A percentile compares a stretch with the other conserved stretches of the same genome.
Evolutionary conservation across 1,140 invertebrate genomes (phyloP).

Genomic region (Drosophila parvula): DNA sequence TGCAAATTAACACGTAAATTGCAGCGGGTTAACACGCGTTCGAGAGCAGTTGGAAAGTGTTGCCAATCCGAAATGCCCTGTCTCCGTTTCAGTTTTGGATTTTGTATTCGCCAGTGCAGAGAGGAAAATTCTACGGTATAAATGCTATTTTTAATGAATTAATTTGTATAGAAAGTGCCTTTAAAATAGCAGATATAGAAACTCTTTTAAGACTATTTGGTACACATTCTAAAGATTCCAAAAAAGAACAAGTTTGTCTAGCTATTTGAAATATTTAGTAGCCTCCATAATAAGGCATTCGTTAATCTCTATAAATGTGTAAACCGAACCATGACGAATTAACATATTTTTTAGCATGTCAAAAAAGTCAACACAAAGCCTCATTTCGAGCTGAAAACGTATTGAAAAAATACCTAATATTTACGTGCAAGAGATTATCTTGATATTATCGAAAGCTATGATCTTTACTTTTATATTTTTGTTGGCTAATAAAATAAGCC

Average conservation of each 20-base stretch:
- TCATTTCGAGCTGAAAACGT: background rate
- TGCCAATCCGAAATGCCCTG: constrained; percentile 44
- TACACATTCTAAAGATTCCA: too few relatives aligned
- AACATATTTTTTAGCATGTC: background rate
- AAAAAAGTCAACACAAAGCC: background rate
- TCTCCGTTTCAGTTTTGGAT: constrained; percentile 14
- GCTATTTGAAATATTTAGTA: too few relatives aligned
- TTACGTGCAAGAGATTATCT: background rate
- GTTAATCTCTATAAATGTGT: background rate
- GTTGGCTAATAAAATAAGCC: background rate
- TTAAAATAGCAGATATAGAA: too few relatives aligned
- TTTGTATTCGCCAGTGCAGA: constrained; percentile 3
- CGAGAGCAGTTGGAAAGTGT: constrained; percentile 50
- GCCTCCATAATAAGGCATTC: too few relatives aligned
- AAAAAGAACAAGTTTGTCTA: too few relatives aligned
- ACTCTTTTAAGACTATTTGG: too few relatives aligned
- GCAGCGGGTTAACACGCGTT: constrained; percentile 73
- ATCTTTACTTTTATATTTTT: background rate
- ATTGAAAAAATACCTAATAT: background rate
- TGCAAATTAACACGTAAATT: constrained; percentile 82
- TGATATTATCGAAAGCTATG: background rate
- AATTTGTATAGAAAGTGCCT: background rate
- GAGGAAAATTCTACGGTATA: background rate
- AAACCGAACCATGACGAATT: background rate
- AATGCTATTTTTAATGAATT: background rate